Evolutionary conservation across 2,113 vertebrate species (phyloP).

Genomic region (Bubo scandiacus): DNA sequence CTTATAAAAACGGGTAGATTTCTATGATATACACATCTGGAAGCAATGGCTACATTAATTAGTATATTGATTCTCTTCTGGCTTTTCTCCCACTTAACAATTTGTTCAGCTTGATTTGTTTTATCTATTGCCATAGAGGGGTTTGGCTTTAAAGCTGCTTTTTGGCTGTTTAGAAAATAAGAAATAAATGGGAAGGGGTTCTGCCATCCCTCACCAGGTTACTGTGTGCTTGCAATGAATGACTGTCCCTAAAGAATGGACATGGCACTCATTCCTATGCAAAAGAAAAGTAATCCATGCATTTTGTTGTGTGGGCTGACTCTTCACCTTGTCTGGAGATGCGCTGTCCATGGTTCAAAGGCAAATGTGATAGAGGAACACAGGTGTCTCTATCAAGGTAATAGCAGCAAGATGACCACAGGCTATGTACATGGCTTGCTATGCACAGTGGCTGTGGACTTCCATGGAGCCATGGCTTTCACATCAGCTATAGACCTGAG

Average conservation of each 20-base stretch:
- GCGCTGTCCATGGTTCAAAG: background rate
- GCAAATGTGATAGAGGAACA: background rate
- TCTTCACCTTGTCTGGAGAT: background rate
- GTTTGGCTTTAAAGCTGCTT: background rate
- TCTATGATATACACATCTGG: background rate
- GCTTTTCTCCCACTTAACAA: background rate
- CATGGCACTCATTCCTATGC: background rate
- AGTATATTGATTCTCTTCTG: background rate
- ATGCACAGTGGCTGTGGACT: background rate
- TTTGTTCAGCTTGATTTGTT: conserved; percentile 10
- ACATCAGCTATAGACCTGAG: background rate
- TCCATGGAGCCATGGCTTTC: background rate
- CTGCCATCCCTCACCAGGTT: background rate
- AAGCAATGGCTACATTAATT: conserved; percentile 5
- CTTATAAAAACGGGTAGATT: background rate
- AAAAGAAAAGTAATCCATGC: background rate
- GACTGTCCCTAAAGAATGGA: background rate
- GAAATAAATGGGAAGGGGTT: background rate
- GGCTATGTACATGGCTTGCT: background rate
- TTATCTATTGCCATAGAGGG: background rate
- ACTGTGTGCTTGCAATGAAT: background rate
- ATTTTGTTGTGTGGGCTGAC: background rate
- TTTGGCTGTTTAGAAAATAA: background rate
- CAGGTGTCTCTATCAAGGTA: background rate
- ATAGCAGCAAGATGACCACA: background rate